A percentile compares a stretch with the other conserved stretches of the same genome.
These are phyloP conservation scores for Micronycteris hirsuta DNA, from an alignment of 2,113 vertebrate species.

Conservation along the genomic window DNA sequence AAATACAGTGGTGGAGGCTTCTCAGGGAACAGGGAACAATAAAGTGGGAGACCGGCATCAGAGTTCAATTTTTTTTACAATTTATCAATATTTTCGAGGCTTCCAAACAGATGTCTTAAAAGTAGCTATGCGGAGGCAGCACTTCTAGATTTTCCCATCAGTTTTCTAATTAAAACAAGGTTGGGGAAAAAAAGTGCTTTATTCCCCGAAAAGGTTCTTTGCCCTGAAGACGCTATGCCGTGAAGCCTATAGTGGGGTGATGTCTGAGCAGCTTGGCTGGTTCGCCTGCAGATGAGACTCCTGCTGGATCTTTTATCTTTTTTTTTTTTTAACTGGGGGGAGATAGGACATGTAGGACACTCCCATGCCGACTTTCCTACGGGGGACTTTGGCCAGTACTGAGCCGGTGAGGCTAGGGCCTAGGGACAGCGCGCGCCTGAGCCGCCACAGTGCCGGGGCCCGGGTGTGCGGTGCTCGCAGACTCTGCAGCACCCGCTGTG, in stretches of 20 bases:
- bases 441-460: too few relatives aligned
- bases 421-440: fast-evolving
- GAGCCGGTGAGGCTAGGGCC: background rate
- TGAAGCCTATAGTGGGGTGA: background rate
- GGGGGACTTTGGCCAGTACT: background rate
- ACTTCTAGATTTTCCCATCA: slow-evolving; percentile 55
- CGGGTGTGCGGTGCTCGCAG: fast-evolving
- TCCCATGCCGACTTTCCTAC: fast-evolving
- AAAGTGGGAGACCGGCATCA: slow-evolving; percentile 60
- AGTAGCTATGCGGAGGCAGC: slow-evolving; percentile 5
- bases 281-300: background rate
- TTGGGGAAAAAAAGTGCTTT: slow-evolving; percentile 19
- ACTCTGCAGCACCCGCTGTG: background rate
- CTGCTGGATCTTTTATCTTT: background rate
- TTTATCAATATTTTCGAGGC: slow-evolving; percentile 59
- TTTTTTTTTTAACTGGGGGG: background rate
- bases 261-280: background rate
- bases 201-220: slow-evolving; percentile 42
- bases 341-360: background rate
- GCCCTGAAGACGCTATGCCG: background rate
- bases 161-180: slow-evolving; percentile 65
- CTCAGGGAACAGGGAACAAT: slow-evolving; percentile 40
- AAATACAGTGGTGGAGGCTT: slow-evolving; percentile 42
- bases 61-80: slow-evolving; percentile 68
- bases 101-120: slow-evolving; percentile 60